Conservation (phyloP, 2,888 invertebrate species). For the Lasioglossum marginatum region DNA sequence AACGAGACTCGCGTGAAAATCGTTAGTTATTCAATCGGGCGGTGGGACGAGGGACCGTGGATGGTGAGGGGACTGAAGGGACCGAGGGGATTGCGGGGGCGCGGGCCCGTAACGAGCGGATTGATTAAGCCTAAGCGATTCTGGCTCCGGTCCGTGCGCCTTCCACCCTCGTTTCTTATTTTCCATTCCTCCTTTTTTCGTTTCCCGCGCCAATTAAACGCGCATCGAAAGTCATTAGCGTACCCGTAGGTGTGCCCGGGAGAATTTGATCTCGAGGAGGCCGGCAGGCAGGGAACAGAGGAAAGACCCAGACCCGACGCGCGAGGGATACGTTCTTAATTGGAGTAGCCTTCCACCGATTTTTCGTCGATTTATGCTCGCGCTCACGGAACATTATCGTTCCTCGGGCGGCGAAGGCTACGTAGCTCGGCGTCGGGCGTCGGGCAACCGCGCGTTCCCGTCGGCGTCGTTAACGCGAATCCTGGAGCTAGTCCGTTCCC, state of each 20-base stretch:
- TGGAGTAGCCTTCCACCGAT: constrained; percentile 54
- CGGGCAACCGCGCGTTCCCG: not conserved
- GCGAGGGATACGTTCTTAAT: constrained; percentile 58
- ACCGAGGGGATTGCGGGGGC: constrained; percentile 27
- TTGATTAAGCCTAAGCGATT: constrained; percentile 74
- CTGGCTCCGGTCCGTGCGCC: constrained; percentile 46
- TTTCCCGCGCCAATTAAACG: constrained; percentile 74
- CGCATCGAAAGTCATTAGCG: constrained; percentile 72
- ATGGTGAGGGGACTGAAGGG: constrained; percentile 24
- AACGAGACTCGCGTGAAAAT: constrained; percentile 75
- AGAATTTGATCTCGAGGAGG: constrained; percentile 63
- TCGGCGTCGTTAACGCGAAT: not conserved
- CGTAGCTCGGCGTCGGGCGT: not conserved
- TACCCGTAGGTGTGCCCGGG: constrained; percentile 61
- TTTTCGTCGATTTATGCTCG: constrained; percentile 46
- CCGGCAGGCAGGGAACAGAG: constrained; percentile 32
- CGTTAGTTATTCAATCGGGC: constrained; percentile 75
- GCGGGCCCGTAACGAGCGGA: constrained; percentile 72
- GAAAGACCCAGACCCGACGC: constrained; percentile 37
- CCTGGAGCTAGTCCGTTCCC: not conserved
- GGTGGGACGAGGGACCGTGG: constrained; percentile 8
- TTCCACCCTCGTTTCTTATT: constrained; percentile 42
- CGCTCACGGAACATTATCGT: constrained; percentile 11
- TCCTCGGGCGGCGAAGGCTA: not conserved
- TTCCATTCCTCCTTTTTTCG: constrained; percentile 59